phyloP scores from a whole-genome alignment of 2,113 vertebrate genomes.

The Callopanchax toddi region DNA sequence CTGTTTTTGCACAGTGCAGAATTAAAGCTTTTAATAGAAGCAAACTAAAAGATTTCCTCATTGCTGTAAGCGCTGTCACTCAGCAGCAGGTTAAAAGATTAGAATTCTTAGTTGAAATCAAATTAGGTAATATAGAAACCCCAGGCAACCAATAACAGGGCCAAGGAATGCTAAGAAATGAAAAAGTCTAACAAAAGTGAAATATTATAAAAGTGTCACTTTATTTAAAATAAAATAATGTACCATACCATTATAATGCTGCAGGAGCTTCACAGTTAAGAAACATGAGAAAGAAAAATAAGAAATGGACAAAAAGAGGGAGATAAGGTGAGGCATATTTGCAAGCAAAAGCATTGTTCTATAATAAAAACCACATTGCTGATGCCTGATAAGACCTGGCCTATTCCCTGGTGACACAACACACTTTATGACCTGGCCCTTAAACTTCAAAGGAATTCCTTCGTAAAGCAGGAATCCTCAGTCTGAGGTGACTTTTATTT shows the following conservation, averaged over 20 bases:
- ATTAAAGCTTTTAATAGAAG: slow-evolving; percentile 1
- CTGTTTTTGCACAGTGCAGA: slow-evolving; percentile 8
- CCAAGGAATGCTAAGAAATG: slow-evolving; percentile 1
- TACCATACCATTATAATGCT: not conserved
- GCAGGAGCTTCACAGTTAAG: not conserved
- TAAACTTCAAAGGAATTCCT: slow-evolving; percentile 14
- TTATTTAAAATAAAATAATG: not conserved
- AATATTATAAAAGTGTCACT: no score
- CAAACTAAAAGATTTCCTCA: not conserved
- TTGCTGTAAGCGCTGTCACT: slow-evolving; percentile 1
- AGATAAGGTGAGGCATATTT: not conserved
- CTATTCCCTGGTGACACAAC: not conserved
- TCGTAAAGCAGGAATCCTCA: slow-evolving; percentile 30
- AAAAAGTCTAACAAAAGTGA: slow-evolving; percentile 9
- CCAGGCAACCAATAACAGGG: not conserved
- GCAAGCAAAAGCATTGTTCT: not conserved
- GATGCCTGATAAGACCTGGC: not conserved
- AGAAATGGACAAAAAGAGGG: not conserved
- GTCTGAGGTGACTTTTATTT: slow-evolving; percentile 49
- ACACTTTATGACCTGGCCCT: not conserved
- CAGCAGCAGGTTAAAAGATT: slow-evolving; percentile 22
- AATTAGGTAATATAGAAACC: slow-evolving; percentile 17
- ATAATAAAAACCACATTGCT: slow-evolving; percentile 6
- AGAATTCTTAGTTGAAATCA: slow-evolving; percentile 8
- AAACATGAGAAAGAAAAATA: not conserved